Evolutionary conservation across 2,888 invertebrate genomes (phyloP).

Genomic region (Stenodera caucasica): DNA sequence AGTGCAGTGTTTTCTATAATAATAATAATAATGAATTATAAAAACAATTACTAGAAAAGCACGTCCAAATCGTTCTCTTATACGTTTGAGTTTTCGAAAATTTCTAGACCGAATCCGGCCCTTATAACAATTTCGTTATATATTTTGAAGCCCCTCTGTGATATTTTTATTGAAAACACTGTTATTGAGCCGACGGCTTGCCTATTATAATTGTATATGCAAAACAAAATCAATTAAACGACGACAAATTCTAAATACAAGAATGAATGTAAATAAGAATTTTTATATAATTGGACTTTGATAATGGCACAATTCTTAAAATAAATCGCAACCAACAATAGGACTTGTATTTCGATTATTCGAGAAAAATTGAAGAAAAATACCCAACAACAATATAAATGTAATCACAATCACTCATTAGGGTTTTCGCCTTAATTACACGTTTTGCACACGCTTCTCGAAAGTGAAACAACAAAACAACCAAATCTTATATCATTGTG

Average conservation of each 20-base stretch:
- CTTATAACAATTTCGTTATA: no score
- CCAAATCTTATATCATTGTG: constrained; percentile 31
- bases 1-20: constrained; percentile 28
- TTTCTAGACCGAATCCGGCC: no score
- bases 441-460: constrained; percentile 24
- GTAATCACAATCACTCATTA: background rate
- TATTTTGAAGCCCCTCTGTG: constrained; percentile 28
- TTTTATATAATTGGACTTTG: no score
- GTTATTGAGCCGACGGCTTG: constrained; percentile 21
- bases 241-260: constrained; percentile 25
- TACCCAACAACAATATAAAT: background rate
- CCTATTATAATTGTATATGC: constrained; percentile 16
- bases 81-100: background rate
- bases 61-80: constrained; percentile 23
- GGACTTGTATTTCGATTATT: no score
- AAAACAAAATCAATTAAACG: constrained; percentile 7
- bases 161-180: constrained; percentile 31
- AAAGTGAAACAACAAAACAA: constrained; percentile 26
- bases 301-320: constrained; percentile 1
- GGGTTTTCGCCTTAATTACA: background rate
- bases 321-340: no score
- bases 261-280: background rate
- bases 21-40: constrained; percentile 14
- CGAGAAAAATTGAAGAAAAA: no score
- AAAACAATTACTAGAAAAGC: constrained; percentile 17